Conservation (phyloP, 2,888 invertebrate genomes). For the Athripsodes cinereus region DNA sequence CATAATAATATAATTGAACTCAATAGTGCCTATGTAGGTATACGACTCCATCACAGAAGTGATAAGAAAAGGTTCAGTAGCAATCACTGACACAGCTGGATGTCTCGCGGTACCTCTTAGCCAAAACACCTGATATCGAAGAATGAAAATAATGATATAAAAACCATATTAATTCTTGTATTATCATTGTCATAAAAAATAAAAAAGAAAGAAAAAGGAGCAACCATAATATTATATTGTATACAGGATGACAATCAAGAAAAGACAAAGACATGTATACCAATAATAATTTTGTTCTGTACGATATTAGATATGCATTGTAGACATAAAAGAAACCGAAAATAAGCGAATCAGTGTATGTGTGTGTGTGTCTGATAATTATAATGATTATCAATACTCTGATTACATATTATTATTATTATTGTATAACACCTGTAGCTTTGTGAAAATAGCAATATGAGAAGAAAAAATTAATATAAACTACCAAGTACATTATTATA, state of each 20-base stretch:
- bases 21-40: too few species aligned
- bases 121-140: slow-evolving; percentile 21
- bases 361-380: too few species aligned
- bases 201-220: too few species aligned
- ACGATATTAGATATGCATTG: neutral
- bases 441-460: neutral
- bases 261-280: slow-evolving; percentile 27
- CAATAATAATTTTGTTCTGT: slow-evolving; percentile 1
- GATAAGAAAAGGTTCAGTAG: slow-evolving; percentile 16
- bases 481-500: too few species aligned
- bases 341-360: slow-evolving; percentile 13
- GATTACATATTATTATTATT: too few species aligned
- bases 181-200: neutral
- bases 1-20: too few species aligned
- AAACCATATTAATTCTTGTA: neutral
- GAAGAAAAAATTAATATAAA: too few species aligned
- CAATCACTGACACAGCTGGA: slow-evolving; percentile 24
- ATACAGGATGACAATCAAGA: slow-evolving; percentile 22
- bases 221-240: slow-evolving; percentile 20
- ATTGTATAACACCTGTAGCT: too few species aligned
- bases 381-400: neutral
- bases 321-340: neutral
- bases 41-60: neutral
- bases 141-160: neutral
- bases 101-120: slow-evolving; percentile 10